These are phyloP conservation scores for Spisula subtruncata DNA, from an alignment of 2,888 invertebrate genomes.

Conservation along the genomic window DNA sequence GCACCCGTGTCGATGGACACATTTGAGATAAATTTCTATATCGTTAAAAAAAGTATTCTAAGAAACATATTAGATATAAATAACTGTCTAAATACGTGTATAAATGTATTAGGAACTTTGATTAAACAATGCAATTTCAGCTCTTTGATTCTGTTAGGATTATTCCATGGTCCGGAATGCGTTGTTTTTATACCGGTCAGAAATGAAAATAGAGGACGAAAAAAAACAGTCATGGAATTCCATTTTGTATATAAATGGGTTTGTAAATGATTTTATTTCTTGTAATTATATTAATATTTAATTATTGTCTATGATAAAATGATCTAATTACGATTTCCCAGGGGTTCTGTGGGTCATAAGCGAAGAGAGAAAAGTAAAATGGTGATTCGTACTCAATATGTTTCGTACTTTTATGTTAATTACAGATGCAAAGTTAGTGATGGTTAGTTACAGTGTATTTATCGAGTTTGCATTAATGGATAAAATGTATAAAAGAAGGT, in stretches of 20 bases:
- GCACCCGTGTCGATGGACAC: too few relatives aligned
- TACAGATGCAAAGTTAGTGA: too few relatives aligned
- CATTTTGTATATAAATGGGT: neutral
- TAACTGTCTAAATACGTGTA: too few relatives aligned
- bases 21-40: too few relatives aligned
- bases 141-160: neutral
- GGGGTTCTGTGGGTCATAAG: neutral
- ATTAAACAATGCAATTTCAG: too few relatives aligned
- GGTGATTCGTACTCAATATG: neutral
- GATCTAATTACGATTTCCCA: neutral
- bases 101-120: too few relatives aligned
- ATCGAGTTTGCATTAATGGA: too few relatives aligned
- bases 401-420: neutral
- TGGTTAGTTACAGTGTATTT: too few relatives aligned
- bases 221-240: neutral
- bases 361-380: neutral
- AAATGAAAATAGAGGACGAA: slow-evolving; percentile 22
- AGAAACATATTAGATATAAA: too few relatives aligned
- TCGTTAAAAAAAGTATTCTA: too few relatives aligned
- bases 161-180: neutral
- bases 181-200: neutral
- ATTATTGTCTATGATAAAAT: neutral
- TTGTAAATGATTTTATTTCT: neutral
- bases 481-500: too few relatives aligned
- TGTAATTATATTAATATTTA: neutral